Evolutionary conservation across 2,113 vertebrate species (phyloP), one percentile per base, ranked within the genome.

Genomic region (Aldabrachelys gigantea): DNA sequence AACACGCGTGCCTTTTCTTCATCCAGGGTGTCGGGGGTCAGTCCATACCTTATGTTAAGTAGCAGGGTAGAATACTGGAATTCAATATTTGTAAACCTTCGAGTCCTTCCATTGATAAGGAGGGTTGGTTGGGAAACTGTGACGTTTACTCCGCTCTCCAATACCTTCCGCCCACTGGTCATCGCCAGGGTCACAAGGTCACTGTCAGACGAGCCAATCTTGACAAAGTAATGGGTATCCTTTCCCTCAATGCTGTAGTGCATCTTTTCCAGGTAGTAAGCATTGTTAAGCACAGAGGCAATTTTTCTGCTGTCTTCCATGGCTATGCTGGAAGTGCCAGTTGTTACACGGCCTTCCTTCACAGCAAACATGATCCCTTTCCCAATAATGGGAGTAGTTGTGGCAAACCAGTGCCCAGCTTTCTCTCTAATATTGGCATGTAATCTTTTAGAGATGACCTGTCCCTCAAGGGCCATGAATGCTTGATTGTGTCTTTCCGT

Each of bases 321-420:
- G 92, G 99, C 99, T 38, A 99, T 97, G 89, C 98, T 98, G 13
- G 99, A 99, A 65, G 99, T 95, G 0, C 99, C 99, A 0, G 99
- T 99, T 94, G 98, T 99, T 53, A 99, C 99, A 2, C 98, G 98
- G 44, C 99, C 99, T 95, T 99, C 99, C 92, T 99, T 99, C 95
- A 99, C 98, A 7, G 99, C 99, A 76, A 99, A 98, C 99, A 99
- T 99, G 94, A 99, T 97, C 14, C 99, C 99, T 52, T 99, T 99
- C 87, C 99, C 99, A 76, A 99, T 98, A 91, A 99, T 99, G 17
- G 99, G 99, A 16, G 98, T 99, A 94, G 98, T 99, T 21, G 99
- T 99, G 84, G 99, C 99, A 6, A 99, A 99, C 99, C 99, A 99
- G 98, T 99, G 99, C 56, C 99, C 99, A 1, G 99, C 99, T 97